Evolutionary conservation across 2,797 vertebrate genomes (phyloP).

Genomic region (Tenualosa thibaudeaui): DNA sequence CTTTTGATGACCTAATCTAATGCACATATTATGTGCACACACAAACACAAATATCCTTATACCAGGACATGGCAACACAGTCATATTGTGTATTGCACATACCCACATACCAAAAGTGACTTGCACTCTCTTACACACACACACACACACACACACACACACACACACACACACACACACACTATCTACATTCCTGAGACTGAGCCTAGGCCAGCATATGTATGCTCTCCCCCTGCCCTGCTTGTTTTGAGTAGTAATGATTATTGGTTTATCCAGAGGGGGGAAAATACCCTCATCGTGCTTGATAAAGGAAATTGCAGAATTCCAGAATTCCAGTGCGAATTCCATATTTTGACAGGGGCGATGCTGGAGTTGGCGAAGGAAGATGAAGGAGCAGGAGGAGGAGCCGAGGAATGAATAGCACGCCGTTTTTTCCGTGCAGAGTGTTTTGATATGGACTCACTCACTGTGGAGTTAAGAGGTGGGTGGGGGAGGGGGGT

Average conservation of each 20-base stretch:
- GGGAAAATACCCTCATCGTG: slow-evolving; percentile 48
- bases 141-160: slow-evolving; percentile 21
- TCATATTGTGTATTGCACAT: not conserved
- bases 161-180: slow-evolving; percentile 10
- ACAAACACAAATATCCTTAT: not conserved
- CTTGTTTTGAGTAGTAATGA: slow-evolving; percentile 60
- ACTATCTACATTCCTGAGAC: not conserved
- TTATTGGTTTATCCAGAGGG: slow-evolving; percentile 59
- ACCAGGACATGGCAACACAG: not conserved
- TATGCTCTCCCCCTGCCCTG: slow-evolving; percentile 9
- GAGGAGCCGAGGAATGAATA: slow-evolving; percentile 17
- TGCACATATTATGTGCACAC: not conserved
- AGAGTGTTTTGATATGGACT: slow-evolving; percentile 71
- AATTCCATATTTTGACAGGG: slow-evolving; percentile 60
- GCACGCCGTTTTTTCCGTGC: slow-evolving; percentile 53
- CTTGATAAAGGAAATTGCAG: slow-evolving; percentile 70
- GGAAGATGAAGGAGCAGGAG: not conserved
- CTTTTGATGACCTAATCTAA: not conserved
- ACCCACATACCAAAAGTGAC: slow-evolving; percentile 4
- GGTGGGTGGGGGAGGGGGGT: slow-evolving; percentile 34
- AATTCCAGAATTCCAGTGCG: slow-evolving; percentile 65
- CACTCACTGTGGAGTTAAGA: slow-evolving; percentile 53
- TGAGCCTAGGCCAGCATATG: not conserved
- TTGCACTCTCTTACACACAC: slow-evolving; percentile 3
- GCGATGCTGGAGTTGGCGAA: slow-evolving; percentile 28